Evolutionary conservation across 2,113 vertebrate genomes (phyloP).

Genomic region (Barbus barbus): DNA sequence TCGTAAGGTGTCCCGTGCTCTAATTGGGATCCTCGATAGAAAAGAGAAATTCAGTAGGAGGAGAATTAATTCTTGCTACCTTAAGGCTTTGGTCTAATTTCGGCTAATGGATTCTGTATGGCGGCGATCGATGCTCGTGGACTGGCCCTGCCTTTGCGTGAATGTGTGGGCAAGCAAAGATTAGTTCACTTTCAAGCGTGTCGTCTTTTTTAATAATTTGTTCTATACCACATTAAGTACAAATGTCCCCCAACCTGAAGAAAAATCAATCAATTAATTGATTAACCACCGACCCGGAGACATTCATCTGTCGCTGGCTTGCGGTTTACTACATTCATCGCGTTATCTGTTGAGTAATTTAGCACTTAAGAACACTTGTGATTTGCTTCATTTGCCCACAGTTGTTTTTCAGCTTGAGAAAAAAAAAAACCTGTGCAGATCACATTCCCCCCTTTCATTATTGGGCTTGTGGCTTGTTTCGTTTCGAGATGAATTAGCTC

Average conservation of each 20-base stretch:
- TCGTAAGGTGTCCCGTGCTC: conserved; percentile 25
- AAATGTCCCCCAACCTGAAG: neutral
- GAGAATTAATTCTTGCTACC: conserved; percentile 65
- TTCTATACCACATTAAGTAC: neutral
- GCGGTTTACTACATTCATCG: neutral
- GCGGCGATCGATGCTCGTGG: conserved; percentile 64
- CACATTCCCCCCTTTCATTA: conserved; percentile 13
- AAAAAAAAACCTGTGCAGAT: conserved; percentile 11
- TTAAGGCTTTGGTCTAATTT: conserved; percentile 66
- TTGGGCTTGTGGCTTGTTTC: conserved; percentile 26
- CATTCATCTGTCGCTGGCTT: neutral
- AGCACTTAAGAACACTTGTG: conserved; percentile 14
- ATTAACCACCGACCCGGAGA: neutral
- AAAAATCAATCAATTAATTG: neutral
- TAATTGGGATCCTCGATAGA: conserved; percentile 68
- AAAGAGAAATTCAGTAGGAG: conserved; percentile 58
- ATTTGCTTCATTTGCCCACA: conserved; percentile 13
- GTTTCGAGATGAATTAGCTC: conserved; percentile 45
- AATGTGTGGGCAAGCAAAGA: neutral
- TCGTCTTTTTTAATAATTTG: neutral
- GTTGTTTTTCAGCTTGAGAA: conserved; percentile 25
- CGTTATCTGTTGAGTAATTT: conserved; percentile 28
- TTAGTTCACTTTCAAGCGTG: neutral
- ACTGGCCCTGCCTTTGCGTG: neutral
- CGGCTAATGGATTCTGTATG: conserved; percentile 62